A percentile compares a stretch with the other conserved stretches of the same genome.
Conservation (phyloP, 2,888 invertebrate genomes). For the Diloba caeruleocephala region DNA sequence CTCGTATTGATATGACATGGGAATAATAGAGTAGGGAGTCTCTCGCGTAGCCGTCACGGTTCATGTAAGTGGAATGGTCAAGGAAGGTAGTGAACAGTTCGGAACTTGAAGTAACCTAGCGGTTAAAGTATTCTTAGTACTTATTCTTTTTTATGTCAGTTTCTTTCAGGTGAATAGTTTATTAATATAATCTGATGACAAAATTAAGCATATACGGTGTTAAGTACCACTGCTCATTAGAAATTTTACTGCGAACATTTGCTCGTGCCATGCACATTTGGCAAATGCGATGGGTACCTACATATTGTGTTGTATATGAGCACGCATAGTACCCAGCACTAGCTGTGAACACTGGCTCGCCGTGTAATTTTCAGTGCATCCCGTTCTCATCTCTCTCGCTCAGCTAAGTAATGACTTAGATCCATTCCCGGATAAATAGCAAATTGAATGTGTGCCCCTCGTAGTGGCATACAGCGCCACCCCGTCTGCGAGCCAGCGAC, state of each 20-base stretch:
- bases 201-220: neutral
- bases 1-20: no score
- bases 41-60: no score
- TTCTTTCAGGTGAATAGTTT: no score
- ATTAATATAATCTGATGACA: slow-evolving; percentile 4
- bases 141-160: no score
- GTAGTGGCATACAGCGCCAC: slow-evolving; percentile 57
- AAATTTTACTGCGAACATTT: slow-evolving; percentile 27
- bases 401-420: slow-evolving; percentile 89
- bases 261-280: slow-evolving; percentile 41
- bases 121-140: no score
- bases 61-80: no score
- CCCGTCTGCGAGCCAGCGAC: slow-evolving; percentile 51
- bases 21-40: no score
- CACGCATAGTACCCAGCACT: slow-evolving; percentile 49
- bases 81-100: no score
- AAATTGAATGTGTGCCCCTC: slow-evolving; percentile 86
- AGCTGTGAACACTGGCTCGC: slow-evolving; percentile 72
- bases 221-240: slow-evolving; percentile 1
- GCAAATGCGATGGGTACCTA: slow-evolving; percentile 50
- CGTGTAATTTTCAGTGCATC: slow-evolving; percentile 85
- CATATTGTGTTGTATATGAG: slow-evolving; percentile 55
- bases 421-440: slow-evolving; percentile 89
- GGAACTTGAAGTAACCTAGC: no score
- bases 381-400: slow-evolving; percentile 84